Conservation (phyloP, 2,113 vertebrate species). For the Hepsetus odoe region DNA sequence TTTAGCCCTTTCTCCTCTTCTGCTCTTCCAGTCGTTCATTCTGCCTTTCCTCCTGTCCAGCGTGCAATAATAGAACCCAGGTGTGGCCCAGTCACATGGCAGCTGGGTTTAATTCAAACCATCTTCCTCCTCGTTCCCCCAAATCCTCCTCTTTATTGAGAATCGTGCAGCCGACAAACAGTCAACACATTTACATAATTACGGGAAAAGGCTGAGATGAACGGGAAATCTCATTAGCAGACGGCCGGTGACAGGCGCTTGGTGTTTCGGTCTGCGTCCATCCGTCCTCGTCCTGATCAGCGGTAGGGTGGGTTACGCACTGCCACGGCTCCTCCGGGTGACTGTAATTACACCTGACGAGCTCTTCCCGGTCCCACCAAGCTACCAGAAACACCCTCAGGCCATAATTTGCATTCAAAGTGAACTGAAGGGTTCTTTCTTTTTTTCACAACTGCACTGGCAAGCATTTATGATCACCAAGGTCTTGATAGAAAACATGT, state of each 20-base stretch:
- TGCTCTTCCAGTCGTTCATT: slow-evolving; percentile 25
- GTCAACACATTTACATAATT: slow-evolving; percentile 80
- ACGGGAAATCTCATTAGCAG: slow-evolving; percentile 76
- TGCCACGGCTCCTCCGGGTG: not conserved
- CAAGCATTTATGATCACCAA: not conserved
- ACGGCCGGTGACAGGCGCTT: slow-evolving; percentile 66
- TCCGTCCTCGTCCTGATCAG: not conserved
- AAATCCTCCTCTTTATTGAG: slow-evolving; percentile 68
- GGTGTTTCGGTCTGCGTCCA: slow-evolving; percentile 25
- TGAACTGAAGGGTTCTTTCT: slow-evolving; percentile 5
- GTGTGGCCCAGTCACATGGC: slow-evolving; percentile 57
- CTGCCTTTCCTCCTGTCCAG: slow-evolving; percentile 25
- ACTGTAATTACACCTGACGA: slow-evolving; percentile 14
- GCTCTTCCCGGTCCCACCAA: not conserved
- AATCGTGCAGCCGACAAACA: slow-evolving; percentile 71
- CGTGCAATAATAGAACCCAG: slow-evolving; percentile 71
- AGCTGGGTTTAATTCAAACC: slow-evolving; percentile 66
- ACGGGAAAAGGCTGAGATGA: slow-evolving; percentile 66
- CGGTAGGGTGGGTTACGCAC: not conserved
- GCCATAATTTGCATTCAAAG: not conserved
- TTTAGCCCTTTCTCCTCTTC: slow-evolving; percentile 29
- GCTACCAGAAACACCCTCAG: not conserved
- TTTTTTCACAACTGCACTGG: not conserved
- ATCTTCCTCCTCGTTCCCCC: slow-evolving; percentile 50
- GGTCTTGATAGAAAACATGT: not conserved